These are phyloP conservation scores for Antennarius maculatus DNA, from an alignment of 2,797 vertebrate genomes.

Conservation along the genomic window DNA sequence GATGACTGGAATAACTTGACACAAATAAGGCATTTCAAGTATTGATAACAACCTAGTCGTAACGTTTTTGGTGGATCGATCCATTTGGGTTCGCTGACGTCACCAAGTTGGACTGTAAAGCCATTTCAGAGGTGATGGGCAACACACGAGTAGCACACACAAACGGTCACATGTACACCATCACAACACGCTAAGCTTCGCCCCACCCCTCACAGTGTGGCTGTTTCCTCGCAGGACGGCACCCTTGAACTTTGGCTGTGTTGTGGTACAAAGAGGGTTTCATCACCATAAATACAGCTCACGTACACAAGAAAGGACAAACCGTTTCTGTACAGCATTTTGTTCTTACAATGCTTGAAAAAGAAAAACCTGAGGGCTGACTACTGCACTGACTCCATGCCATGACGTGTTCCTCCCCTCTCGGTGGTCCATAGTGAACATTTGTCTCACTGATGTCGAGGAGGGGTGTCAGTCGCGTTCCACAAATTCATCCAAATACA, in stretches of 20 bases:
- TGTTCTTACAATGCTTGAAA: conserved; percentile 51
- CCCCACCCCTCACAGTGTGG: conserved; percentile 36
- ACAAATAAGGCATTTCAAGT: conserved; percentile 83
- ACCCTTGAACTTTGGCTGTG: conserved; percentile 53
- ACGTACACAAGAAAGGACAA: conserved; percentile 66
- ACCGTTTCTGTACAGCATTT: conserved; percentile 73
- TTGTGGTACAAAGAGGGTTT: conserved; percentile 42
- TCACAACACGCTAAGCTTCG: conserved; percentile 57
- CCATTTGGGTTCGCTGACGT: conserved; percentile 55
- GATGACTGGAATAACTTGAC: conserved; percentile 65
- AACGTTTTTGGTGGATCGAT: conserved; percentile 67
- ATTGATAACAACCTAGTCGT: conserved; percentile 67
- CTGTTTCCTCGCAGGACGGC: conserved; percentile 9
- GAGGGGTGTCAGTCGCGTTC: conserved; percentile 44
- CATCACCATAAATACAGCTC: conserved; percentile 61
- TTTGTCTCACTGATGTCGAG: conserved; percentile 44
- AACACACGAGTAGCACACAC: conserved; percentile 63
- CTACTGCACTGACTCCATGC: conserved; percentile 40
- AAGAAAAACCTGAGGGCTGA: conserved; percentile 75
- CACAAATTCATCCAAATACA: conserved; percentile 63
- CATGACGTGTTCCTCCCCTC: conserved; percentile 49
- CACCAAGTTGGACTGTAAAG: conserved; percentile 51
- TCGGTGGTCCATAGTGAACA: conserved; percentile 36
- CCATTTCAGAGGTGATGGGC: conserved; percentile 60
- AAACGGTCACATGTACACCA: conserved; percentile 56